Evolutionary conservation across 1,140 invertebrate genomes (phyloP), one percentile per base, ranked within the genome.

Genomic region (Ceratina australensis): DNA sequence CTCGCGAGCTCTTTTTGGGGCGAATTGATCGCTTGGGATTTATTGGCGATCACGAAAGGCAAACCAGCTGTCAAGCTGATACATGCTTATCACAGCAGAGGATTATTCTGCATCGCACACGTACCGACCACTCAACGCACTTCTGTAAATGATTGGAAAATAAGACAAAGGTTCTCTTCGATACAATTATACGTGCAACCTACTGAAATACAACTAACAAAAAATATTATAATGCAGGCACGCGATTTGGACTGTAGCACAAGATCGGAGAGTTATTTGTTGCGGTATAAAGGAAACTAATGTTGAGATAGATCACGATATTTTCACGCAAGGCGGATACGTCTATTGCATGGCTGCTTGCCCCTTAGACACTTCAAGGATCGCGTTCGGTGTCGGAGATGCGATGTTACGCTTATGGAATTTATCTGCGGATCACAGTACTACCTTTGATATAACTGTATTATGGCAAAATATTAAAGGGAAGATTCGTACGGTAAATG

Each of bases 371-470:
- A 95, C 95, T 84, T 92, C 86, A 72, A 94, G 94, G 80, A 86
- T 96, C 61, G 96, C 96, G 54, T 92, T 97, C 78, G 95, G 95
- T 56, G 92, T 93, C 8, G 95, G 95, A 4, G 96, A 97, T 88
- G 93, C 94, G 54, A 93, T 94, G 80, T 93, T 97, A 15, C 93
- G 96, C 42, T 87, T 97, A 12, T 96, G 95, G 95, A 95, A 96
- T 89, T 90, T 94, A 63, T 93, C 92, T 20, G 91, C 91, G 69
- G 78, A 89, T 4, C 88, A 93, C 80, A 87, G 88, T 57, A 93
- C 91, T 75, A 83, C 75, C 42, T 91, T 94, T 72, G 92, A 93
- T 67, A 89, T 95, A 47, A 87, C 87, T 0, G 85, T 82, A 16
- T 92, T 95, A 42, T 96, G 95, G 94, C 94, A 96, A 80, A 95